A percentile compares a stretch with the other conserved stretches of the same genome.
Evolutionary conservation across 2,888 invertebrate species (phyloP).

Genomic region (Ornithoptera alexandrae): DNA sequence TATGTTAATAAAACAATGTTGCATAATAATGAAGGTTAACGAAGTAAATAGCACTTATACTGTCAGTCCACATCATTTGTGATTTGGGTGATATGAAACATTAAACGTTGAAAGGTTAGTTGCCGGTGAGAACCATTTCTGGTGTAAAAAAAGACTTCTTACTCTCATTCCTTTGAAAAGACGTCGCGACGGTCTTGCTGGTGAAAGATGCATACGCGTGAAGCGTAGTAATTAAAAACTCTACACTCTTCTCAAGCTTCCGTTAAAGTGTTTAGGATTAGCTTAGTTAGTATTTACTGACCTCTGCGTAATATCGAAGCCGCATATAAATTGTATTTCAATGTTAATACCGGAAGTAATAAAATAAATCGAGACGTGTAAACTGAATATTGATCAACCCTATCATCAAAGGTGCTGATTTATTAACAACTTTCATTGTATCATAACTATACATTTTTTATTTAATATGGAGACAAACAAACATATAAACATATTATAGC

Average conservation of each 20-base stretch:
- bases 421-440: not conserved
- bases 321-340: conserved; percentile 1
- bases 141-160: conserved; percentile 13
- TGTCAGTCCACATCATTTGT: not conserved
- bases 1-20: not conserved
- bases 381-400: not conserved
- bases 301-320: not conserved
- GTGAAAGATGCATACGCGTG: conserved; percentile 8
- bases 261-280: conserved; percentile 16
- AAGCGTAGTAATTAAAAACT: conserved; percentile 25
- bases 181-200: conserved; percentile 12
- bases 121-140: not conserved
- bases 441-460: too few species aligned
- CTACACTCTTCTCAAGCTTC: conserved; percentile 17
- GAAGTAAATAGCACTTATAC: not conserved
- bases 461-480: too few species aligned
- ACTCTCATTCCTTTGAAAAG: conserved; percentile 17
- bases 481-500: too few species aligned
- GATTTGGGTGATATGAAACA: not conserved
- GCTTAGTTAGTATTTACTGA: conserved; percentile 7
- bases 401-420: not conserved
- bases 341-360: not conserved
- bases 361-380: not conserved
- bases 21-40: not conserved
- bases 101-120: not conserved